These are phyloP conservation scores for Cacatua alba DNA, from an alignment of 2,113 vertebrate genomes.

Conservation along the genomic window DNA sequence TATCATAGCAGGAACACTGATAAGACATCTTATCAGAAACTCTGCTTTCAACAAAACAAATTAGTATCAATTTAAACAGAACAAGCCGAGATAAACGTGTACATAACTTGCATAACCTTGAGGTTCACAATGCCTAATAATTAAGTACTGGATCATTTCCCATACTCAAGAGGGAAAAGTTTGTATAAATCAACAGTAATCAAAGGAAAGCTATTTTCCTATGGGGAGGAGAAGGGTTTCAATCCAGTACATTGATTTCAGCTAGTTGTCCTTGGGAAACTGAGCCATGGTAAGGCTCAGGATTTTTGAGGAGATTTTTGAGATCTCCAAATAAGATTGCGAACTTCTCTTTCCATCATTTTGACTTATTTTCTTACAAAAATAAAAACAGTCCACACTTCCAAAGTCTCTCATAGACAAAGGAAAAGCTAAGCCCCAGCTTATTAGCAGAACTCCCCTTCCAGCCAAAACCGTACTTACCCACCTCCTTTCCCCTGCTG, in stretches of 20 bases:
- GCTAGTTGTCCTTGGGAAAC: neutral
- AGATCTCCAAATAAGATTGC: neutral
- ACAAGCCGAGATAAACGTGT: slow-evolving; percentile 4
- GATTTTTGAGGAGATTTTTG: neutral
- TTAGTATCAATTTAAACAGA: slow-evolving; percentile 45
- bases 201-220: slow-evolving; percentile 8
- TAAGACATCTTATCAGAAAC: slow-evolving; percentile 41
- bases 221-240: neutral
- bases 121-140: slow-evolving; percentile 21
- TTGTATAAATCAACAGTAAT: slow-evolving; percentile 20
- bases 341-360: neutral
- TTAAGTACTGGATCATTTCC: slow-evolving; percentile 42
- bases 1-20: neutral
- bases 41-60: slow-evolving; percentile 42
- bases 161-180: neutral
- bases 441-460: neutral
- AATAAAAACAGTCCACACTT: neutral
- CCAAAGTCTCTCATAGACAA: neutral
- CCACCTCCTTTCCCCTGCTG: neutral
- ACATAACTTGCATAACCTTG: slow-evolving; percentile 20
- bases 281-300: neutral
- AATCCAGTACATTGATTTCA: slow-evolving; percentile 10
- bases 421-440: neutral
- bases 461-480: neutral
- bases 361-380: neutral